Conservation (phyloP, 2,888 invertebrate genomes). For the Limnephilus rhombicus region DNA sequence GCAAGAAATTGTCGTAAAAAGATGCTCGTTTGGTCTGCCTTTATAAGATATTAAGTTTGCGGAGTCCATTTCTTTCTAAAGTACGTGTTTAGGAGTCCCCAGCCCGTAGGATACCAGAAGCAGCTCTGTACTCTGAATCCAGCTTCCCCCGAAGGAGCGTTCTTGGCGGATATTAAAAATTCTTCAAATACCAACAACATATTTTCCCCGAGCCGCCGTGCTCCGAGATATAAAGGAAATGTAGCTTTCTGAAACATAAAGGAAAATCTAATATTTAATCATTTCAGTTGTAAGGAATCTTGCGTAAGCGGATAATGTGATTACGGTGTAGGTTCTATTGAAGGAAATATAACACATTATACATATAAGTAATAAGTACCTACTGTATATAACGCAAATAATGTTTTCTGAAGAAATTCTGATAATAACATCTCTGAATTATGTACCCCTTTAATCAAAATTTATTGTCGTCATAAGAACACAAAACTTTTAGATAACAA, state of each 20-base stretch:
- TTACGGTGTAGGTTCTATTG: neutral
- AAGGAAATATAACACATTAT: neutral
- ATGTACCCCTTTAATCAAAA: neutral
- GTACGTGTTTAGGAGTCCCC: neutral
- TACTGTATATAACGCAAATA: neutral
- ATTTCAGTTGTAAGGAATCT: neutral
- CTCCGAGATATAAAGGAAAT: conserved; percentile 2
- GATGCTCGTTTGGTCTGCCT: too few species aligned
- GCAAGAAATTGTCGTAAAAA: too few species aligned
- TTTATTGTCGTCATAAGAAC: neutral
- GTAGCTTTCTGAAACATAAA: conserved; percentile 26
- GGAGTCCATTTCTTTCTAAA: neutral
- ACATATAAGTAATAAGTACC: neutral
- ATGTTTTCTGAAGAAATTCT: neutral
- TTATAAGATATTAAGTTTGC: neutral
- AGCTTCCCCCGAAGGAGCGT: conserved; percentile 8
- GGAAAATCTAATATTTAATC: conserved; percentile 21
- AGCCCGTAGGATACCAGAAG: neutral
- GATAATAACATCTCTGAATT: neutral
- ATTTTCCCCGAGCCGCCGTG: neutral
- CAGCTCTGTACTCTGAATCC: neutral
- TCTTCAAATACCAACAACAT: conserved; percentile 42
- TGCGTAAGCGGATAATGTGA: neutral
- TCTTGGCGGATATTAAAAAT: conserved; percentile 41
- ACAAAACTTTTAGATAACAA: neutral